These are phyloP conservation scores for Cryptophagus acutangulus DNA, from an alignment of 2,888 invertebrate genomes.

Conservation along the genomic window DNA sequence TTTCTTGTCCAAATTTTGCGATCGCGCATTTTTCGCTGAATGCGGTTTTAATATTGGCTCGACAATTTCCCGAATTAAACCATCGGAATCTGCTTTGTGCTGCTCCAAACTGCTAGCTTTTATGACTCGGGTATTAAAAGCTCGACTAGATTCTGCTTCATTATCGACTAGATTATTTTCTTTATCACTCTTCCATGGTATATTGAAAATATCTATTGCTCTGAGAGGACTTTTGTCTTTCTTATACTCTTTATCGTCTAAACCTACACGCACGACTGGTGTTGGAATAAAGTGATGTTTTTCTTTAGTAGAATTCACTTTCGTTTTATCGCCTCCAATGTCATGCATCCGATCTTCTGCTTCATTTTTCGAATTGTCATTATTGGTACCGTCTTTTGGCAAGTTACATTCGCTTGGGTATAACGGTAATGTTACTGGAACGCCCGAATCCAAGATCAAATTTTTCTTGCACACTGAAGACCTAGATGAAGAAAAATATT, in stretches of 20 bases:
- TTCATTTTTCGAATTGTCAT: conserved; percentile 18
- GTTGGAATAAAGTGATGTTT: conserved; percentile 41
- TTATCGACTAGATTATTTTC: conserved; percentile 40
- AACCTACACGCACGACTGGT: conserved; percentile 44
- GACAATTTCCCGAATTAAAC: conserved; percentile 56
- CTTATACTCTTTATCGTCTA: conserved; percentile 36
- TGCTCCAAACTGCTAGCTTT: conserved; percentile 23
- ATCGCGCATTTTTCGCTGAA: conserved; percentile 52
- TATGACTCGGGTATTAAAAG: conserved; percentile 50
- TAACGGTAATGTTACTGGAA: conserved; percentile 66
- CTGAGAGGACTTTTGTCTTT: no score
- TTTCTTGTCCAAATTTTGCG: conserved; percentile 46
- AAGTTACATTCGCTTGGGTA: conserved; percentile 74
- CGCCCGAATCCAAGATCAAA: conserved; percentile 67
- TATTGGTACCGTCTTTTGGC: conserved; percentile 56
- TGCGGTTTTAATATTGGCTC: conserved; percentile 68
- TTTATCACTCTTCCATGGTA: conserved; percentile 52
- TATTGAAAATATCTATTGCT: conserved; percentile 34
- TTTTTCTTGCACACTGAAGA: conserved; percentile 76
- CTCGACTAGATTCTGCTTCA: conserved; percentile 54
- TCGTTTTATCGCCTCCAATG: conserved; percentile 22
- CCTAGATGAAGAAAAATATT: conserved; percentile 42
- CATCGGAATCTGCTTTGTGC: conserved; percentile 20
- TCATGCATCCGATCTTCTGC: conserved; percentile 20
- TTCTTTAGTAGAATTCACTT: conserved; percentile 10